Evolutionary conservation across 2,888 invertebrate species (phyloP).

Genomic region (Venusia cambrica): DNA sequence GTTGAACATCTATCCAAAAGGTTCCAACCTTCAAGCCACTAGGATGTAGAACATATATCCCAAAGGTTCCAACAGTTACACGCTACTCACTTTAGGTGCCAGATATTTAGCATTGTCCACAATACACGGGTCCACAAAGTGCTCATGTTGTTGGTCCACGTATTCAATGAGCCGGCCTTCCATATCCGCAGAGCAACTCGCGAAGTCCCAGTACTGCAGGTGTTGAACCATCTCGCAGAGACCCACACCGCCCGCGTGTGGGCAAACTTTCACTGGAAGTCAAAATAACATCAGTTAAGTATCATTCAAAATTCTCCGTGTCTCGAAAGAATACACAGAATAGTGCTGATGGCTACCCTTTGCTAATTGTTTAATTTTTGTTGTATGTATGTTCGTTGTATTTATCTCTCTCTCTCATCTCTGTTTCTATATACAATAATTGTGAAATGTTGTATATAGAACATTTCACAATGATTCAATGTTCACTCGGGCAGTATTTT

Average conservation of each 20-base stretch:
- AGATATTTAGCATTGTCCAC: conserved; percentile 87
- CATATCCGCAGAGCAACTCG: conserved; percentile 85
- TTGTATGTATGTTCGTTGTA: no score
- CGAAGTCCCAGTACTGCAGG: conserved; percentile 93
- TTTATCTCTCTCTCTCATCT: no score
- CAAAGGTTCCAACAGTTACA: neutral
- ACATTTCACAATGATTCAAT: no score
- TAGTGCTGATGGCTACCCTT: no score
- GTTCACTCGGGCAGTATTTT: no score
- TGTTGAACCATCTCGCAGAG: conserved; percentile 97
- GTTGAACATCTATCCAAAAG: neutral
- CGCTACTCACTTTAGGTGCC: conserved; percentile 84
- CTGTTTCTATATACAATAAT: no score
- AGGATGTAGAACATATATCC: neutral
- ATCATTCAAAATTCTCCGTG: no score
- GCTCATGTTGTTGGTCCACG: conserved; percentile 94
- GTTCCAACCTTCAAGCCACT: neutral
- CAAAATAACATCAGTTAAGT: no score
- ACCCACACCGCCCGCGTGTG: conserved; percentile 97
- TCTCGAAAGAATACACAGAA: no score
- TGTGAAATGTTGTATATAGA: no score
- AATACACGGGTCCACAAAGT: conserved; percentile 88
- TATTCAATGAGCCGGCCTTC: conserved; percentile 90
- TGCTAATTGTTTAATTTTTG: no score
- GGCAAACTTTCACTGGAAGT: conserved; percentile 91